Evolutionary conservation across 2,113 vertebrate genomes (phyloP), one percentile per base, ranked within the genome.

Genomic region (Cyanistes caeruleus): DNA sequence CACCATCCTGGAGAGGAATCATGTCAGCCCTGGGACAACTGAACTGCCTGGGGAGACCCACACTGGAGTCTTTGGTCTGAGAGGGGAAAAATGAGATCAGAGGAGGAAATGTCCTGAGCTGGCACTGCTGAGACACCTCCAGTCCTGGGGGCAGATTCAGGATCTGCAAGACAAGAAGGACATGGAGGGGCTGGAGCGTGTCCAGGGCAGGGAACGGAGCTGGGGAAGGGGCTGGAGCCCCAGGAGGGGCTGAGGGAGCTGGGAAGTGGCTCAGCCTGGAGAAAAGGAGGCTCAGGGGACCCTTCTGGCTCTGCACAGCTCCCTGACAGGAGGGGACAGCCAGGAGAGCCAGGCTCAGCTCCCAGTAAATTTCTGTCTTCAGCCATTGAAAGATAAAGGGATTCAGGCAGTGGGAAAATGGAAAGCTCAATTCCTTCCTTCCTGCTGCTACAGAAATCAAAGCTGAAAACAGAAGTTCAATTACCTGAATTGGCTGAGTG

Each of bases 271-370:
- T 84, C 6, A 84, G 69, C 15, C 80, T 56, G 69, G 49, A 64
- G 69, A 0, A 84, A 64, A 74, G 69, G 82, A 41, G 69, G 41
- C 28, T 64, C 69, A 28, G 59, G 51, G 56, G 56, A n/a, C 2
- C 23, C n/a, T 13, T 55, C 22, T 74, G 69, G 58, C 59, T 84
- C 69, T 64, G 41, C 69, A 55, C 41, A 84, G 3, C 3, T 48
- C 39, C 46, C 81, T 64, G 81, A 3, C 48, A 64, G 59, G 49
- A 74, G 49, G n/a, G 39, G 11, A 13, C 22, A 63, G 81, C 14
- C 0, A 0, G 14, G 46, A n/a, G 14, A 14, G 9, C 18, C 1
- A 0, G 41, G 82, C 15, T 84, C n/a, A 74, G 82, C 51, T 60
- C 21, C 63, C 21, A 41, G 23, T 0, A 25, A 11, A n/a, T n/a